These are phyloP conservation scores for Toxostoma redivivum DNA, from an alignment of 2,113 vertebrate genomes.

Conservation along the genomic window DNA sequence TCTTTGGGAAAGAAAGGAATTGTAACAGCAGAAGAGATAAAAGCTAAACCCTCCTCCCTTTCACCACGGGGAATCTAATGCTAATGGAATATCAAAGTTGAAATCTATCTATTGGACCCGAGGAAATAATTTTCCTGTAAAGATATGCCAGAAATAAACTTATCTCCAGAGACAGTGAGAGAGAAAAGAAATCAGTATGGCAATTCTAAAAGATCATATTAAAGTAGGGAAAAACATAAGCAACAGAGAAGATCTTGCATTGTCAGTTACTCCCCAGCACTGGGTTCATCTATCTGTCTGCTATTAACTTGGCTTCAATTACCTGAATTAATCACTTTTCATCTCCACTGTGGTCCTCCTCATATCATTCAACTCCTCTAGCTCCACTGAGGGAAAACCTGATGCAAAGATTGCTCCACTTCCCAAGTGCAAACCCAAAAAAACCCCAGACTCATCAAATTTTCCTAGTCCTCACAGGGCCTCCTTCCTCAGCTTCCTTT, in stretches of 20 bases:
- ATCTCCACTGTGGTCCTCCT: background rate
- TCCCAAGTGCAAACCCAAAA: background rate
- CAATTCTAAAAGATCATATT: background rate
- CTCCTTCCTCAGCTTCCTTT: background rate
- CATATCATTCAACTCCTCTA: background rate
- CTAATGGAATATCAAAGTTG: constrained; percentile 17
- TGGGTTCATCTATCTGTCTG: background rate
- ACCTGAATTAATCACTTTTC: background rate
- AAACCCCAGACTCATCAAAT: background rate
- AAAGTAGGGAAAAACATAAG: background rate
- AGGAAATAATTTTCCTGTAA: constrained; percentile 24
- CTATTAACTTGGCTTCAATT: background rate
- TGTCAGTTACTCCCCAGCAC: background rate
- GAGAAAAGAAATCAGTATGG: background rate
- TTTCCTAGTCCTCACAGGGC: background rate
- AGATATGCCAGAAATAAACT: constrained; percentile 2
- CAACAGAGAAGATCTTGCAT: background rate
- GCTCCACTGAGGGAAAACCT: background rate
- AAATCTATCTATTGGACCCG: background rate
- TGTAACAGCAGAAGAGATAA: background rate
- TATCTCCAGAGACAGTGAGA: background rate
- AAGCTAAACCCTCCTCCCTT: background rate
- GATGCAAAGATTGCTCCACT: background rate
- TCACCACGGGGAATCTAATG: background rate
- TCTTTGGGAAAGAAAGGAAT: background rate